Evolutionary conservation across 2,888 invertebrate genomes (phyloP).

Genomic region (Nemurella pictetii): DNA sequence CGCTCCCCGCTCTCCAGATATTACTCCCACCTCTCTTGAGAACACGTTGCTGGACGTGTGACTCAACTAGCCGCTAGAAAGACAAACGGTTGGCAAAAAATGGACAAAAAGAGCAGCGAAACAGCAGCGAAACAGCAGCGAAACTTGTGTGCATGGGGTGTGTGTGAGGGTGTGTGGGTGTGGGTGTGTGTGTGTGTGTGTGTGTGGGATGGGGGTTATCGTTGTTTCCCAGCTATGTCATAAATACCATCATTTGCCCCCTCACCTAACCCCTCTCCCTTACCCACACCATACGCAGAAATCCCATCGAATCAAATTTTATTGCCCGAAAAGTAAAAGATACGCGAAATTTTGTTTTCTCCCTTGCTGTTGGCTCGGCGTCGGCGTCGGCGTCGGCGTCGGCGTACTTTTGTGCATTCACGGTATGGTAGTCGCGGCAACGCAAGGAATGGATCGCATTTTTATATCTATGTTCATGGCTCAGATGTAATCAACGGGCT

Average conservation of each 20-base stretch:
- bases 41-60: too few species aligned
- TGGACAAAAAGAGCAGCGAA: too few species aligned
- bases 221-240: conserved; percentile 38
- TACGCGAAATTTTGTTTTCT: conserved; percentile 30
- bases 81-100: conserved; percentile 6
- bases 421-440: neutral
- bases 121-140: too few species aligned
- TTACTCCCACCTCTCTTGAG: too few species aligned
- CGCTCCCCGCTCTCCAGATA: too few species aligned
- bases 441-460: conserved; percentile 30
- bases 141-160: too few species aligned
- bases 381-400: too few species aligned
- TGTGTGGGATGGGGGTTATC: too few species aligned
- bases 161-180: too few species aligned
- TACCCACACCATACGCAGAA: conserved; percentile 12
- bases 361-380: conserved; percentile 3
- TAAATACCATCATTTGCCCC: conserved; percentile 41
- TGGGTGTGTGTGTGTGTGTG: too few species aligned
- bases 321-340: conserved; percentile 43
- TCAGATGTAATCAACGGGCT: conserved; percentile 39
- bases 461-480: conserved; percentile 39
- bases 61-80: too few species aligned
- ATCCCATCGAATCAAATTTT: conserved; percentile 43
- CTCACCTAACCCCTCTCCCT: neutral
- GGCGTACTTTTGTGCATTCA: neutral